Evolutionary conservation across 2,113 vertebrate species (phyloP).

Genomic region (Rhinichthys klamathensis): DNA sequence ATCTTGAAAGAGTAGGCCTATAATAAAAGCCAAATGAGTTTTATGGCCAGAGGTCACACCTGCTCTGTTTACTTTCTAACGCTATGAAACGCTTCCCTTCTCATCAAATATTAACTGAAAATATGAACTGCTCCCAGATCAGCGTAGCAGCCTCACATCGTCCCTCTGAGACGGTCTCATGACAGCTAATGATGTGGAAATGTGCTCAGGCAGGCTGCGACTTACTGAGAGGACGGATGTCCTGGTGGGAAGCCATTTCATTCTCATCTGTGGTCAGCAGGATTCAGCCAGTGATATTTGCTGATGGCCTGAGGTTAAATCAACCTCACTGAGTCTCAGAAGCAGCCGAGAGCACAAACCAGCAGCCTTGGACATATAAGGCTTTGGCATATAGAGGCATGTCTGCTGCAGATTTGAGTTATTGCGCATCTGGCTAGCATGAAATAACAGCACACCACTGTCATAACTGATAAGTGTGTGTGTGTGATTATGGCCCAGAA

Average conservation of each 20-base stretch:
- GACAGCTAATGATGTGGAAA: conserved; percentile 58
- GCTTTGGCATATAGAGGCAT: neutral
- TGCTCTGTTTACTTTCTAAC: neutral
- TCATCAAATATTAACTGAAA: neutral
- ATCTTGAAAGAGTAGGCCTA: neutral
- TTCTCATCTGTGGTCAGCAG: conserved; percentile 57
- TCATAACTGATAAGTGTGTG: neutral
- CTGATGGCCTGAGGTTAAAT: conserved; percentile 61
- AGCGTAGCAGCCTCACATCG: neutral
- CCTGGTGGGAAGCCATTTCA: conserved; percentile 63
- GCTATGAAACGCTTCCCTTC: neutral
- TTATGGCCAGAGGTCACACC: neutral
- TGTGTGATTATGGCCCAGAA: neutral
- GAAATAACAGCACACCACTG: neutral
- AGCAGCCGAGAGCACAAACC: neutral
- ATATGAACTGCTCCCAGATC: conserved; percentile 5
- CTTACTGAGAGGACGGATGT: conserved; percentile 64
- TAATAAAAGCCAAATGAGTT: neutral
- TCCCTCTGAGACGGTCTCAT: neutral
- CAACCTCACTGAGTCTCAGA: conserved; percentile 32
- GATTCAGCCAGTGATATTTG: conserved; percentile 66
- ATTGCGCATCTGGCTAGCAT: neutral
- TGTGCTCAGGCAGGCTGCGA: conserved; percentile 56
- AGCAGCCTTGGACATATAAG: neutral
- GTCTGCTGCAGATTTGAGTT: conserved; percentile 13